Evolutionary conservation across 2,888 invertebrate genomes (phyloP).

Genomic region (Volucella zonaria): DNA sequence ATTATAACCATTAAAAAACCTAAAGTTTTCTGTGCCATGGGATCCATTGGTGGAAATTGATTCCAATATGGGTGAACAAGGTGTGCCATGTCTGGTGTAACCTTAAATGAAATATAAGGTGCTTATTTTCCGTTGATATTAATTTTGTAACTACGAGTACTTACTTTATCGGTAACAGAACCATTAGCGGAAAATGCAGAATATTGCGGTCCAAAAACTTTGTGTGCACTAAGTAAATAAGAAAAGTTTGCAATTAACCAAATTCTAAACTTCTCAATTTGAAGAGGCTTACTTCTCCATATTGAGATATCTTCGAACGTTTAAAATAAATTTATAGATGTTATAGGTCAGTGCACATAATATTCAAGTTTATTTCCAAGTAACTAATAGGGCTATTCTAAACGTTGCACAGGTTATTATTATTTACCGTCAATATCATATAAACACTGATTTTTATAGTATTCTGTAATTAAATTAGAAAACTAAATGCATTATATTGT

Average conservation of each 20-base stretch:
- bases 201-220: slow-evolving; percentile 49
- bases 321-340: not conserved
- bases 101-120: slow-evolving; percentile 75
- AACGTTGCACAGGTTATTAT: slow-evolving; percentile 1
- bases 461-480: slow-evolving; percentile 46
- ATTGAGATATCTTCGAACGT: not conserved
- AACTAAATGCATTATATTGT: too few relatives aligned
- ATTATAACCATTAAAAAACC: slow-evolving; percentile 91
- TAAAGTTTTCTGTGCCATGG: slow-evolving; percentile 92
- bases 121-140: not conserved
- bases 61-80: slow-evolving; percentile 91
- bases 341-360: slow-evolving; percentile 20
- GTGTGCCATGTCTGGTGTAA: slow-evolving; percentile 86
- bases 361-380: not conserved
- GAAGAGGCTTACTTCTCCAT: slow-evolving; percentile 42
- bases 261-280: not conserved
- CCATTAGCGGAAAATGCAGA: slow-evolving; percentile 52
- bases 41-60: slow-evolving; percentile 94
- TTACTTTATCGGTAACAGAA: slow-evolving; percentile 67
- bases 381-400: not conserved
- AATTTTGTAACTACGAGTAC: not conserved
- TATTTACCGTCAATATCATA: not conserved
- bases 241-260: not conserved
- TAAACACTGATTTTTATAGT: slow-evolving; percentile 22
- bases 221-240: slow-evolving; percentile 10